Evolutionary conservation across 2,113 vertebrate genomes (phyloP).

Genomic region (Axis porcinus): DNA sequence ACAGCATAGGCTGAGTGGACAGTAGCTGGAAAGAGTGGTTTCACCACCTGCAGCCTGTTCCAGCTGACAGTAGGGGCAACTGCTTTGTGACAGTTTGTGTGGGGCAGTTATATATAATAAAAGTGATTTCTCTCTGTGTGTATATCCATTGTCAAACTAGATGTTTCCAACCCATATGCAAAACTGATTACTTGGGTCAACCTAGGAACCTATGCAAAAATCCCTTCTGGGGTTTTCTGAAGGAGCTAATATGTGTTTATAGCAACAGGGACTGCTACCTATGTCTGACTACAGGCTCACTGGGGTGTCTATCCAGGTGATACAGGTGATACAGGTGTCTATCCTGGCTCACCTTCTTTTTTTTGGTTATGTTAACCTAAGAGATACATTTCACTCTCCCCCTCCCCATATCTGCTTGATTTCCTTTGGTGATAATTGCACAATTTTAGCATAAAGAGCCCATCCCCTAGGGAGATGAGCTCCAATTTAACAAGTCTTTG

Average conservation of each 20-base stretch:
- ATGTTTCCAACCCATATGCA: background rate
- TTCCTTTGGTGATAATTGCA: background rate
- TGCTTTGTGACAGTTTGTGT: background rate
- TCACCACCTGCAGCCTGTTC: background rate
- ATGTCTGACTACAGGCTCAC: background rate
- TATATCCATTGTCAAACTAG: background rate
- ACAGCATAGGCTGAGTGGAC: background rate
- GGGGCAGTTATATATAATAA: background rate
- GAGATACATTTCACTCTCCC: background rate
- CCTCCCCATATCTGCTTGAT: background rate
- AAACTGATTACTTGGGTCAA: background rate
- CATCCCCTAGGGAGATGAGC: background rate
- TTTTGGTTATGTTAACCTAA: background rate
- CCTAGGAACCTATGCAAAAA: background rate
- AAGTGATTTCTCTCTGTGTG: background rate
- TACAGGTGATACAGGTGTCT: background rate
- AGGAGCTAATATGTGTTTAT: background rate
- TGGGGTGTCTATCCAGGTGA: background rate
- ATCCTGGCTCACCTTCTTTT: background rate
- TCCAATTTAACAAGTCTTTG: background rate
- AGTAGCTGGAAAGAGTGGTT: background rate
- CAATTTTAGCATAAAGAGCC: background rate
- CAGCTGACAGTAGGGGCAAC: background rate
- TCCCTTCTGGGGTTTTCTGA: constrained; percentile 18
- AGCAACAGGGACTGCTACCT: background rate